These are phyloP conservation scores for Platysteira castanea DNA, from an alignment of 2,113 vertebrate genomes.

Conservation along the genomic window DNA sequence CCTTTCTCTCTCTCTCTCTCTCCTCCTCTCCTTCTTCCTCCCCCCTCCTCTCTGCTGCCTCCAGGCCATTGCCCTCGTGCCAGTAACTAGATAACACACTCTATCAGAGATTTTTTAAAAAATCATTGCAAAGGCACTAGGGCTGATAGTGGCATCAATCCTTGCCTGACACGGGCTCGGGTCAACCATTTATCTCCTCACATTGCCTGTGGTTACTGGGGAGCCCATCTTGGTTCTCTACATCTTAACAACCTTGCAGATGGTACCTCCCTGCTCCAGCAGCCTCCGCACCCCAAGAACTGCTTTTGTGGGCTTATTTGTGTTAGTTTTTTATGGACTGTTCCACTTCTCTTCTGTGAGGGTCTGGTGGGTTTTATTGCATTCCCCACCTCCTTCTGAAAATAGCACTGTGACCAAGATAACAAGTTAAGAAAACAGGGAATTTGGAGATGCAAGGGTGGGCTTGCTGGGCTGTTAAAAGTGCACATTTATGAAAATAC, in stretches of 20 bases:
- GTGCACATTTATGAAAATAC: background rate
- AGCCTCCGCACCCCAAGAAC: constrained; percentile 55
- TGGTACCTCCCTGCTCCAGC: constrained; percentile 75
- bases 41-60: constrained; percentile 81
- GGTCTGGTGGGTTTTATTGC: background rate
- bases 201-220: constrained; percentile 92
- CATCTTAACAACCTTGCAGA: constrained; percentile 89
- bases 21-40: constrained; percentile 67
- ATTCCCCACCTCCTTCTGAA: background rate
- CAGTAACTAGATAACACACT: constrained; percentile 99
- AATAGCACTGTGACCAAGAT: background rate
- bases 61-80: constrained; percentile 92
- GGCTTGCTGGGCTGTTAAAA: background rate
- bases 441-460: background rate
- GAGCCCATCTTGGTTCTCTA: constrained; percentile 88
- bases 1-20: constrained; percentile 65
- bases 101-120: constrained; percentile 98
- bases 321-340: background rate
- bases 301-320: constrained; percentile 2
- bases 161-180: constrained; percentile 91
- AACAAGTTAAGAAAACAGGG: background rate
- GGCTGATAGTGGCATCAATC: constrained; percentile 99
- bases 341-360: background rate
- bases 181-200: constrained; percentile 99
- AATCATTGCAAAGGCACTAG: constrained; percentile 97